Conservation (phyloP, 2,888 invertebrate genomes). For the Poecilobothrus nobilitatus region DNA sequence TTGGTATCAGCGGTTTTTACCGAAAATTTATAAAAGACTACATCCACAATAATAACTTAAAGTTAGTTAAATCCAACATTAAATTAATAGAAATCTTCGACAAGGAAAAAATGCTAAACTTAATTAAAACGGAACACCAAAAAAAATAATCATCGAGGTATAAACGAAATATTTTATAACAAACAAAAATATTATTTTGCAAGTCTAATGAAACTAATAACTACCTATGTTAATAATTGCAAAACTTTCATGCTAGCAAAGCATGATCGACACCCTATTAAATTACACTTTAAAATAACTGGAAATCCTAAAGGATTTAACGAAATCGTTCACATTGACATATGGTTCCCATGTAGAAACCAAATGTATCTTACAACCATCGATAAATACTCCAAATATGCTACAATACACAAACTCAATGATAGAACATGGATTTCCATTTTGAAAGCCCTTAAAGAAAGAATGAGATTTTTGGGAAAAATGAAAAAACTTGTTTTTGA, state of each 20-base stretch:
- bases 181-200: constrained; percentile 8
- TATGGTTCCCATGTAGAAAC: constrained; percentile 14
- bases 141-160: constrained; percentile 11
- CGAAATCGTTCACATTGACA: constrained; percentile 12
- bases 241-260: constrained; percentile 11
- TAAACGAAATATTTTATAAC: constrained; percentile 12
- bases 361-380: constrained; percentile 13
- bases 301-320: constrained; percentile 7
- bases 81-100: constrained; percentile 10
- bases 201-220: neutral
- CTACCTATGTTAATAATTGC: constrained; percentile 13
- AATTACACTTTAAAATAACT: too few species aligned
- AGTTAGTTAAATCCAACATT: constrained; percentile 13
- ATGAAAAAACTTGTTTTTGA: too few species aligned
- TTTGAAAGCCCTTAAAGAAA: constrained; percentile 15
- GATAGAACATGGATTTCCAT: constrained; percentile 14
- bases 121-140: constrained; percentile 9
- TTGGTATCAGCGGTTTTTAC: too few species aligned
- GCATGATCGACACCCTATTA: constrained; percentile 12
- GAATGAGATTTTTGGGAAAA: neutral
- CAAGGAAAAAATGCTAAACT: constrained; percentile 8
- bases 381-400: constrained; percentile 12
- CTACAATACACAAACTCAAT: neutral
- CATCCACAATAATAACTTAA: constrained; percentile 11
- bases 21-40: neutral